These are phyloP conservation scores for Mythimna loreyi DNA, from an alignment of 2,888 invertebrate genomes.

Conservation along the genomic window DNA sequence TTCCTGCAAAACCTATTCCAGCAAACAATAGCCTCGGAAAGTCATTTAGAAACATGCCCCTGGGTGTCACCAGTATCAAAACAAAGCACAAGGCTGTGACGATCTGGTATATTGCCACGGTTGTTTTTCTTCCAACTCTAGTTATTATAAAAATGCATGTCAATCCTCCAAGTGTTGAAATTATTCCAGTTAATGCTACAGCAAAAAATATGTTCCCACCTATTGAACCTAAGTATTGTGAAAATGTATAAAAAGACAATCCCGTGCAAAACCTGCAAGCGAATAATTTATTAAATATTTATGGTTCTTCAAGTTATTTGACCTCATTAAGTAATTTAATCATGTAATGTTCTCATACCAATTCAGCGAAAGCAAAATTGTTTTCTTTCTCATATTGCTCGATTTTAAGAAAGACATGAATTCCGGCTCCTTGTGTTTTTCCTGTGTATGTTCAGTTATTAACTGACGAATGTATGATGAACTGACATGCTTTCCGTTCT, in stretches of 20 bases:
- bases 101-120: slow-evolving; percentile 86
- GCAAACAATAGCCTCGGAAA: slow-evolving; percentile 91
- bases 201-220: slow-evolving; percentile 90
- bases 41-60: slow-evolving; percentile 81
- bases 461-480: slow-evolving; percentile 65
- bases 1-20: slow-evolving; percentile 92
- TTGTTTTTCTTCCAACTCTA: slow-evolving; percentile 87
- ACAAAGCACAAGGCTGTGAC: slow-evolving; percentile 88
- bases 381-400: slow-evolving; percentile 87
- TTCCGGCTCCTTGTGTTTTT: slow-evolving; percentile 69
- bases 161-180: slow-evolving; percentile 89
- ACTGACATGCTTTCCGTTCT: slow-evolving; percentile 73
- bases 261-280: slow-evolving; percentile 90
- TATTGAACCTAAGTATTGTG: slow-evolving; percentile 90
- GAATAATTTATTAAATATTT: not conserved
- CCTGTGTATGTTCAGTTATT: slow-evolving; percentile 60
- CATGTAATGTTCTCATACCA: slow-evolving; percentile 82
- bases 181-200: slow-evolving; percentile 88
- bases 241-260: slow-evolving; percentile 91
- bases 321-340: not conserved
- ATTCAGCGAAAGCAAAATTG: slow-evolving; percentile 86
- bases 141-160: slow-evolving; percentile 88
- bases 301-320: not conserved
- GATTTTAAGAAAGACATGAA: slow-evolving; percentile 87
- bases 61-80: slow-evolving; percentile 86